These are phyloP conservation scores for Bufo bufo DNA, from an alignment of 2,113 vertebrate species.

Conservation along the genomic window DNA sequence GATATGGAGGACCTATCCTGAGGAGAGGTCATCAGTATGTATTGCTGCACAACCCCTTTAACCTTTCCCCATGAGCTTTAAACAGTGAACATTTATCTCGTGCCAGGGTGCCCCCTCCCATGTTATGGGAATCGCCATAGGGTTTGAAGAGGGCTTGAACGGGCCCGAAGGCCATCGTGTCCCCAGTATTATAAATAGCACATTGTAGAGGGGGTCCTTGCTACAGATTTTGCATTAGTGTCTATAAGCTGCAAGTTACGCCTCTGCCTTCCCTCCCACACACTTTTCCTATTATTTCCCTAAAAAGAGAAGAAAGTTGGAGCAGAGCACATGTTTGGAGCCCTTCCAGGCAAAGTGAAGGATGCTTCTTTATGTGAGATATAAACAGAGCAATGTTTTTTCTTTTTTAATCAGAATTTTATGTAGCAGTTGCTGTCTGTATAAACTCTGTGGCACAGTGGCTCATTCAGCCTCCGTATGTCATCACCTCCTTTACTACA, in stretches of 20 bases:
- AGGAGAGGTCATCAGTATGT: too few species aligned
- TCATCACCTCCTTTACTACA: conserved; percentile 50
- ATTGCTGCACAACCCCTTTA: too few species aligned
- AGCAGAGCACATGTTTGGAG: conserved; percentile 19
- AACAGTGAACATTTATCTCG: background rate
- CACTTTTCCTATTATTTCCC: background rate
- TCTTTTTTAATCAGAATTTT: conserved; percentile 13
- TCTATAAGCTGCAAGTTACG: too few species aligned
- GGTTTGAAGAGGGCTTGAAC: too few species aligned
- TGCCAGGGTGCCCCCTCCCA: background rate
- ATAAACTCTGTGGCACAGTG: conserved; percentile 34
- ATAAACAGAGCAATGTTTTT: conserved; percentile 10
- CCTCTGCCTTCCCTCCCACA: too few species aligned
- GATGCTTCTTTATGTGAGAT: conserved; percentile 39
- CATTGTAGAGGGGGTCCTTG: too few species aligned
- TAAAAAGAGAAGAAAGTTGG: background rate
- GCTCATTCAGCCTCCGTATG: conserved; percentile 43
- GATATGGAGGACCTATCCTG: too few species aligned
- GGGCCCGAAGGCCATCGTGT: too few species aligned
- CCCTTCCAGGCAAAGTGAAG: conserved; percentile 3
- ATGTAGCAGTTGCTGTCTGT: conserved; percentile 41
- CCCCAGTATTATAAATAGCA: too few species aligned
- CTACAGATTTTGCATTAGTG: too few species aligned
- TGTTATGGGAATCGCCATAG: too few species aligned
- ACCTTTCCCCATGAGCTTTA: too few species aligned